These are phyloP conservation scores for Lydus trimaculatus DNA, from an alignment of 2,888 invertebrate species.

Conservation along the genomic window DNA sequence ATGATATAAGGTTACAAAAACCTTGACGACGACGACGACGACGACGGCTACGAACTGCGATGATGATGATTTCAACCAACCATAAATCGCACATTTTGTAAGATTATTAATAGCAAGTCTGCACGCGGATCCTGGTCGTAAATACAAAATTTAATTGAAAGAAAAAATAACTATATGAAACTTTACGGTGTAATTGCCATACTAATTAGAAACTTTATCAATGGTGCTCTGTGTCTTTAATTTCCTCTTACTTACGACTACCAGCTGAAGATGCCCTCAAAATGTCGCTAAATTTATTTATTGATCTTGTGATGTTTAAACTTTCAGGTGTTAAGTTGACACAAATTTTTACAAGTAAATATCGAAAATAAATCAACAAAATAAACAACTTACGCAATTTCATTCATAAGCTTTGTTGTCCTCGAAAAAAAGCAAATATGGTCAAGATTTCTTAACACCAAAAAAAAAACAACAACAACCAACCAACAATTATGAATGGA, in stretches of 20 bases:
- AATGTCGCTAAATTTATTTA: background rate
- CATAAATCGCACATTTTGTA: constrained; percentile 20
- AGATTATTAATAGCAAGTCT: constrained; percentile 12
- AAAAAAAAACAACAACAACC: background rate
- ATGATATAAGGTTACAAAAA: constrained; percentile 35
- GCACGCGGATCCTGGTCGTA: constrained; percentile 16
- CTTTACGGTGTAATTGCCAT: too few species aligned
- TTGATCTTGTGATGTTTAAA: background rate
- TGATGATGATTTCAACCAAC: constrained; percentile 18
- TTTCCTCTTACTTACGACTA: too few species aligned
- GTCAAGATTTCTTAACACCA: background rate
- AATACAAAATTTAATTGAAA: constrained; percentile 13
- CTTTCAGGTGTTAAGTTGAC: background rate
- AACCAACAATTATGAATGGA: background rate
- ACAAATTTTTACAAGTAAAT: background rate
- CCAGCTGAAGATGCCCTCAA: too few species aligned
- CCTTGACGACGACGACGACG: constrained; percentile 29
- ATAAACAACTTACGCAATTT: background rate
- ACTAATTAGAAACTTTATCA: background rate
- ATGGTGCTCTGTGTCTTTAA: background rate
- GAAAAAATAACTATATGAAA: too few species aligned
- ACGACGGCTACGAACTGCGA: too few species aligned
- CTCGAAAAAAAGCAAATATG: background rate
- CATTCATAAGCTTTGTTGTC: background rate
- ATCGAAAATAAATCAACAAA: background rate